phyloP scores from a whole-genome alignment of 2,888 invertebrate genomes.

The Ryuthela nishihirai region DNA sequence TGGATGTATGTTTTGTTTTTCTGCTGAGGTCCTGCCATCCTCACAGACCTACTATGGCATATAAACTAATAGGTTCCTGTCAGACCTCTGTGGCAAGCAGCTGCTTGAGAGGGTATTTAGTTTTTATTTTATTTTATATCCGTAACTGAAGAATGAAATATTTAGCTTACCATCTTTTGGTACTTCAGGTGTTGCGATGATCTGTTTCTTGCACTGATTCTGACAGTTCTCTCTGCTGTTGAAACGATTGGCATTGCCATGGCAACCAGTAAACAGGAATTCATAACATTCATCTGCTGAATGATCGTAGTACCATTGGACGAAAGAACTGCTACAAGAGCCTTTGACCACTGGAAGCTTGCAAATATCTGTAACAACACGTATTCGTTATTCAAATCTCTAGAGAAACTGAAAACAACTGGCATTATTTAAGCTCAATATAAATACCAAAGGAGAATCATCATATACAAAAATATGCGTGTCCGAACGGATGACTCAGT shows the following conservation, averaged over 20 bases:
- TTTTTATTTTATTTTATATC: no score
- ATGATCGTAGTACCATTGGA: slow-evolving; percentile 68
- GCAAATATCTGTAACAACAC: slow-evolving; percentile 23
- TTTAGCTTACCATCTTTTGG: slow-evolving; percentile 23
- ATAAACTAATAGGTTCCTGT: no score
- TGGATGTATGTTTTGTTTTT: no score
- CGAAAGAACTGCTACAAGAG: slow-evolving; percentile 57
- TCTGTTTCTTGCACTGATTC: slow-evolving; percentile 57
- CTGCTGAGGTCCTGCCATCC: no score
- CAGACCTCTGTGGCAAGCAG: no score
- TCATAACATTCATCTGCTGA: slow-evolving; percentile 68
- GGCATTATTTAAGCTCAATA: not conserved
- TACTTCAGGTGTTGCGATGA: slow-evolving; percentile 5
- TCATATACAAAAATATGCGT: no score
- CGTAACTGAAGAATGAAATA: no score
- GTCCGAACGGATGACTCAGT: no score
- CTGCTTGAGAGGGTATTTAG: no score
- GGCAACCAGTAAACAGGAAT: slow-evolving; percentile 77
- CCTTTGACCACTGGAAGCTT: slow-evolving; percentile 60
- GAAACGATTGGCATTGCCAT: slow-evolving; percentile 77
- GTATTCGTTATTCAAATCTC: not conserved
- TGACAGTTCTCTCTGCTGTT: slow-evolving; percentile 65
- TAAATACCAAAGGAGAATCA: not conserved
- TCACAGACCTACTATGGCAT: no score
- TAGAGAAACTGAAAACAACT: not conserved